Base-by-base conservation (phyloP, 2,113 vertebrate species). In the Spilogale gracilis region DNA sequence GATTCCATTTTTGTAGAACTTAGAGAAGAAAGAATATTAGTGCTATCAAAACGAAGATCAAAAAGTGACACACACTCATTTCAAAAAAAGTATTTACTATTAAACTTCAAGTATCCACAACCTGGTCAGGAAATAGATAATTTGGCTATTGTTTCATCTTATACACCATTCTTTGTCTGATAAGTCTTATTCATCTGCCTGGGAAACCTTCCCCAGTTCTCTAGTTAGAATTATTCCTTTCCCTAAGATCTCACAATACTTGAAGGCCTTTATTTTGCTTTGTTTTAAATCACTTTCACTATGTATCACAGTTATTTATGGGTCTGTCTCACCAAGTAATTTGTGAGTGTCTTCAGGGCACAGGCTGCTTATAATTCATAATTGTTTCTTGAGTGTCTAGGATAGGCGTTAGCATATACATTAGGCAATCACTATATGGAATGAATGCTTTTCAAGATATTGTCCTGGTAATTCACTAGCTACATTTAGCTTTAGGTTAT, bases 171-270 rank as follows among this genome's bases (percentile, higher is more conserved):
- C 25, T 89, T 96, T 60, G 89, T 16, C 14, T 78, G 78, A 95
- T 73, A 96, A 60, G 38, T 95, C 52, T 76, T 94, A 96, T 4
- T 80, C 58, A 85, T 18, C 52, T 94, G 58, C 25, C 27, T 48
- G 12, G 63, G 38, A 93, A 83, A 84, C 11, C 38, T 45, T 88
- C 9, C 60, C 32, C 14, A n/a, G 65, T 61, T 84, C 48, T 92
- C 67, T 92, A 69, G 45, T 88, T 52, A 97, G 48, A 96, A 95
- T 81, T 92, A 54, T 25, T 95, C 45, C 48, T 92, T 96, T 50
- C n/a, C 50, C 17, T 73, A 25, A 84, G 30, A 88, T 63, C 21
- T 98, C 61, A 95, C 0, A 83, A 4, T 54, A 85, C 32, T 50
- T 74, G 4, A 81, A 25, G 38, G 81, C 76, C 27, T 91, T 94